Evolutionary conservation across 2,888 invertebrate genomes (phyloP), one percentile per base, ranked within the genome.

Genomic region (Osmoderma eremita): DNA sequence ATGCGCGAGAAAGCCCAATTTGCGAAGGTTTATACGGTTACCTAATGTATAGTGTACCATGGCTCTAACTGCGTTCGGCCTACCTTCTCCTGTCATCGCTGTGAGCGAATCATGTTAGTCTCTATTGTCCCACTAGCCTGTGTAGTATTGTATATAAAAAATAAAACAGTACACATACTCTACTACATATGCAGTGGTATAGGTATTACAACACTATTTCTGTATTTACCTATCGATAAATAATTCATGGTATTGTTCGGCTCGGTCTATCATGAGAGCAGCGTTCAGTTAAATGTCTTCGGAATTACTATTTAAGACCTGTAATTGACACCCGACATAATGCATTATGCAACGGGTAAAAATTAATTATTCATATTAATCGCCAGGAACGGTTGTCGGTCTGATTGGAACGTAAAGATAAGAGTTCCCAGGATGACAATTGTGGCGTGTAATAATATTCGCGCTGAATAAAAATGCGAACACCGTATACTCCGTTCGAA

Each of bases 281-380:
- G 18, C 12, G 38, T 18, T 13, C 18, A 53, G 36, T 38, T 38
- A 38, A 38, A 53, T 30, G 53, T 53, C 36, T 53, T 38, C 38
- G n/a, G 38, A 53, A 53, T 53, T 53, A 38, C 53, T 53, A 53
- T 53, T 53, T 53, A 38, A 53, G 38, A 53, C 53, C 18, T 53
- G 53, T 53, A 53, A 53, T 53, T 53, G 53, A 53, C 53, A 53
- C 53, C 36, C 17, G 53, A 2, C 36, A 36, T 22, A 4, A 53
- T 53, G 17, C 53, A 53, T 53, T 53, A 53, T 53, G 36, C 53
- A 53, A 36, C 12, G 50, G 38, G 12, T 41, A 6, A 1, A 38
- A 38, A 53, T 53, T 53, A 53, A 53, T 53, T 53, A 53, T 53
- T 39, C 38, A 38, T 53, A 53, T 53, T 53, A 53, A 53, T 53